Conservation (phyloP, 1,140 invertebrate genomes). For the Zophobas atratus region DNA sequence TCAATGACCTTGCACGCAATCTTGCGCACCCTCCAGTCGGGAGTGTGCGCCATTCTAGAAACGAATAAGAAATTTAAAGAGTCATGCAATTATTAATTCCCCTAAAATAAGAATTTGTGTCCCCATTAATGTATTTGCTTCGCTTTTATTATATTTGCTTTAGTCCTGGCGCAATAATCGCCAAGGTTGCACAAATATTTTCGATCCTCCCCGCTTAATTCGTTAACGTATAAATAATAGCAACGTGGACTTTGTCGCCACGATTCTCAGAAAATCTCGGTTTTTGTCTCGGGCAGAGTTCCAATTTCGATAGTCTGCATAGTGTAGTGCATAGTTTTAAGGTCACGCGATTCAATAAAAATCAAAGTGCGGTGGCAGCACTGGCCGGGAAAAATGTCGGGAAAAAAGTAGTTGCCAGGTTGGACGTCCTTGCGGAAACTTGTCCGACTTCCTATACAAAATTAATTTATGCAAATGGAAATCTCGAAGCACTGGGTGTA, state of each 20-base stretch:
- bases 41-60: slow-evolving; percentile 17
- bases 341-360: not conserved
- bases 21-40: slow-evolving; percentile 26
- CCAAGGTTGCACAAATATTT: not conserved
- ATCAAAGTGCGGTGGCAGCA: not conserved
- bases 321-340: slow-evolving; percentile 1
- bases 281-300: slow-evolving; percentile 21
- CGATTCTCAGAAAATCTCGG: slow-evolving; percentile 1
- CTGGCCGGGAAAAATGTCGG: not conserved
- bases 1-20: slow-evolving; percentile 31
- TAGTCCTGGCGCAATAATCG: not conserved
- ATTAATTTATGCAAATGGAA: slow-evolving; percentile 38
- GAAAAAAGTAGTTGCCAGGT: slow-evolving; percentile 20
- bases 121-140: not conserved
- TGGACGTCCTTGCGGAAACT: slow-evolving; percentile 19
- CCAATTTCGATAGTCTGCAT: slow-evolving; percentile 10
- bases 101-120: not conserved
- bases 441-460: slow-evolving; percentile 25
- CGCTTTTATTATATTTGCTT: slow-evolving; percentile 3
- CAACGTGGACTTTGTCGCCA: slow-evolving; percentile 3
- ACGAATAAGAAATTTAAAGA: not conserved
- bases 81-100: not conserved
- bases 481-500: not conserved
- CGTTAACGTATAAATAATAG: not conserved
- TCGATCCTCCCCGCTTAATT: not conserved